A percentile compares a stretch with the other conserved stretches of the same genome.
phyloP scores from a whole-genome alignment of 2,888 invertebrate genomes.

The Aradus depressus region DNA sequence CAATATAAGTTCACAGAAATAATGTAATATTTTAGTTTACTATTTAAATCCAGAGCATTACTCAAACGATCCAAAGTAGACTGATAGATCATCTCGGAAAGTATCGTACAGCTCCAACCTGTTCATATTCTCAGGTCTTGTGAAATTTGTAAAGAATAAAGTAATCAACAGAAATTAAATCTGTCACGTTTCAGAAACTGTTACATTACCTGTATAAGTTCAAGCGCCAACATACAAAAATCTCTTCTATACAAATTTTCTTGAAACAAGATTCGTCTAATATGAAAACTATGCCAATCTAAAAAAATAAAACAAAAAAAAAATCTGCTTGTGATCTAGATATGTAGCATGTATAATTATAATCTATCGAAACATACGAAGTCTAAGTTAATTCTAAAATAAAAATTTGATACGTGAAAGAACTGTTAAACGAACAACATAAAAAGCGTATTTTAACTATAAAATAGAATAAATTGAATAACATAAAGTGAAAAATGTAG shows the following conservation, averaged over 20 bases:
- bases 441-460: not conserved
- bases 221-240: constrained; percentile 68
- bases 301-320: not conserved
- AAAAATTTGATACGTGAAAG: not conserved
- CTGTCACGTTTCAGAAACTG: no score
- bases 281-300: constrained; percentile 14
- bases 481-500: constrained; percentile 7
- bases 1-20: no score
- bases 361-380: not conserved
- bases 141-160: no score
- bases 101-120: no score
- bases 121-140: no score
- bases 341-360: not conserved
- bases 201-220: constrained; percentile 59
- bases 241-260: constrained; percentile 50
- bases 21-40: no score
- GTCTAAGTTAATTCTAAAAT: not conserved
- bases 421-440: not conserved
- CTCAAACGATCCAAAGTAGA: no score
- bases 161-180: no score
- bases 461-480: not conserved
- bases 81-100: no score
- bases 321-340: not conserved
- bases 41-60: no score
- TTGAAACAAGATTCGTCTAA: constrained; percentile 12